phyloP scores from a whole-genome alignment of 2,113 vertebrate genomes.

The Mormoops blainvillei region DNA sequence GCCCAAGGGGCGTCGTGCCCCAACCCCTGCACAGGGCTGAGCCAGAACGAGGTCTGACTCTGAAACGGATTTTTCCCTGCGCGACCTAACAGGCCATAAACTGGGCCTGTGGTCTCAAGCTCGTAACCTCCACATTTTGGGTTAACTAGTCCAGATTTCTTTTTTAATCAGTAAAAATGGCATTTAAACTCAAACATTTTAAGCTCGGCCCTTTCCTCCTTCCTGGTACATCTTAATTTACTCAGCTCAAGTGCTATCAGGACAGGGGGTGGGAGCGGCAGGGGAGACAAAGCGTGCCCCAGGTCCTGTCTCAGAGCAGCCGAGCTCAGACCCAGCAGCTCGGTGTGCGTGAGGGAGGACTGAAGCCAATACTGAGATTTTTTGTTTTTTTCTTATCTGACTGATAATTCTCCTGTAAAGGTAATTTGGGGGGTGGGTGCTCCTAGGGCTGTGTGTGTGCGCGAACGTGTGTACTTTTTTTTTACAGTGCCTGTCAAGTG shows the following conservation, averaged over 20 bases:
- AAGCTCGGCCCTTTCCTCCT: neutral
- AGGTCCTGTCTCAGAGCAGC: neutral
- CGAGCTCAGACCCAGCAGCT: neutral
- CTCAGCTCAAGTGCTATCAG: neutral
- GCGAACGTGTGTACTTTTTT: neutral
- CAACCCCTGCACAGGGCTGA: neutral
- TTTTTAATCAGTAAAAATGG: neutral
- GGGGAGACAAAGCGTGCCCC: neutral
- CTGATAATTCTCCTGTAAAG: conserved; percentile 66
- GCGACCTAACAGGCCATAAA: accelerated
- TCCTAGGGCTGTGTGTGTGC: neutral
- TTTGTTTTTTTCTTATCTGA: conserved; percentile 46
- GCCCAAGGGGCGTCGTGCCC: neutral
- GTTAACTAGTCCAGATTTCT: neutral
- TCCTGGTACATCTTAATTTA: neutral
- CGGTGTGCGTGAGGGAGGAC: conserved; percentile 7
- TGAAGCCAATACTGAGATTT: conserved; percentile 61
- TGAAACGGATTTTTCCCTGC: neutral
- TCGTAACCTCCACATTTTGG: neutral
- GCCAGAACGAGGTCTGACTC: neutral
- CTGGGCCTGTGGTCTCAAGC: neutral
- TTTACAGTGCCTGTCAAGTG: conserved; percentile 69
- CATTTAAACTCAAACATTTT: neutral
- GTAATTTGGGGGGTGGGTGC: neutral
- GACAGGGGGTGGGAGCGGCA: neutral